Base-by-base conservation (phyloP, 1,140 invertebrate species). In the Latrodectus geometricus region DNA sequence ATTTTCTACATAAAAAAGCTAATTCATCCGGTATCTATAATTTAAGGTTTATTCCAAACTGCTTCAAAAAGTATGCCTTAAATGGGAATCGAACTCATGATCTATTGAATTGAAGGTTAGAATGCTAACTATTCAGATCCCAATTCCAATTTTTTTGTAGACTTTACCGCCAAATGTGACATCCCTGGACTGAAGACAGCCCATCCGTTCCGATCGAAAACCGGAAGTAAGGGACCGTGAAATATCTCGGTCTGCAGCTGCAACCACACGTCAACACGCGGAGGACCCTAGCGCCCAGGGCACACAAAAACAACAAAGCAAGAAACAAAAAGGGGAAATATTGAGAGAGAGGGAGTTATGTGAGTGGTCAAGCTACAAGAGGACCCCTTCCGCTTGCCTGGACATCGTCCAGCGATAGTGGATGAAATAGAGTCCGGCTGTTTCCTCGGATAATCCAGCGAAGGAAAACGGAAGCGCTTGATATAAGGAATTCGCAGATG, bases 161-260 rank as follows among this genome's bases (percentile, higher is more conserved):
- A 11, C 65, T n/a, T 20, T 49, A 9, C 21, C 79, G 79, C 79
- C 76, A 79, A 79, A 68, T 68, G n/a, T 68, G 76, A 4, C 65
- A 72, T 9, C 68, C 50, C 79, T 54, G 21, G 12, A 14, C 66
- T 4, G 49, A 35, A 35, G 50, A 21, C 48, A 12, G 52, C 7
- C 52, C 50, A 35, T 65, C 23, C 52, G 56, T 61, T 54, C 23
- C 52, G 50, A 49, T 74, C 50, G 17, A 61, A 65, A 9, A 23
- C 61, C 23, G 65, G 61, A 72, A 72, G 79, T 70, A 81, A 81
- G 52, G 68, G 79, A 81, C 79, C 79, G 68, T 81, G 79, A 81
- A 81, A 81, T 81, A 81, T 81, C 66, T 72, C 14, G 79, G 79
- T 72, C 49, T 52, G 66, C 66, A 70, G 66, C 79, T 81, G 79